Evolutionary conservation across 1,140 invertebrate species (phyloP), one percentile per base, ranked within the genome.

Genomic region (Ptiloglossa arizonensis): DNA sequence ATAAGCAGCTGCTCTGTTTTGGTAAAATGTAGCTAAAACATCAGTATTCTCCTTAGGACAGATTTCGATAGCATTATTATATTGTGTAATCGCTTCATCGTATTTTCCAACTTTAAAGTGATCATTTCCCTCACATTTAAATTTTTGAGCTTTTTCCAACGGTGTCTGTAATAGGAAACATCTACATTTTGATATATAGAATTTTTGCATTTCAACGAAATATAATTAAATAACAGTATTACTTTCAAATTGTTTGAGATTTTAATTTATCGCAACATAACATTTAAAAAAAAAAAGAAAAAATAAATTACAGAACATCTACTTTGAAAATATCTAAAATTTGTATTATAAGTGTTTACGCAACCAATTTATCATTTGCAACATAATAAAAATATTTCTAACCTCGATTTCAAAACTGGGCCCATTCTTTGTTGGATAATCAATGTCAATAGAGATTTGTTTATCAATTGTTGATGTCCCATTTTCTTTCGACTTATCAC

Each of bases 1-100:
- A 93, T 98, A 97, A 32, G 97, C 97, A 50, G 98, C 98, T 6
- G 98, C 98, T 89, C 98, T 95, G 89, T 99, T 99, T 91, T 99
- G 98, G 92, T 98, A 98, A 91, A 97, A 98, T 17, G 96, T 98
- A 5, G 98, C 95, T 56, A 99, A 90, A 81, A 97, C 96, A 4
- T 94, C 93, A 41, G 92, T 93, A 84, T 96, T 94, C 52, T 96
- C 95, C 13, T 92, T 86, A 1, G 97, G 97, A 90, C 97, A 98
- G 15, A 95, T 93, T 82, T 96, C 94, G 75, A 99, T 98, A 0
- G 98, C 98, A 92, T 96, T 94, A 82, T 97, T 97, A 87, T 99
- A 99, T 78, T 95, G 95, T 57, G 93, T 92, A 66, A 99, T 97
- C 15, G 98, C 98, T 88, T 97, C 96, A 82, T 97, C 96, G 90